These are phyloP conservation scores for Lacanobia wlatinum DNA, from an alignment of 2,888 invertebrate species.

Conservation along the genomic window DNA sequence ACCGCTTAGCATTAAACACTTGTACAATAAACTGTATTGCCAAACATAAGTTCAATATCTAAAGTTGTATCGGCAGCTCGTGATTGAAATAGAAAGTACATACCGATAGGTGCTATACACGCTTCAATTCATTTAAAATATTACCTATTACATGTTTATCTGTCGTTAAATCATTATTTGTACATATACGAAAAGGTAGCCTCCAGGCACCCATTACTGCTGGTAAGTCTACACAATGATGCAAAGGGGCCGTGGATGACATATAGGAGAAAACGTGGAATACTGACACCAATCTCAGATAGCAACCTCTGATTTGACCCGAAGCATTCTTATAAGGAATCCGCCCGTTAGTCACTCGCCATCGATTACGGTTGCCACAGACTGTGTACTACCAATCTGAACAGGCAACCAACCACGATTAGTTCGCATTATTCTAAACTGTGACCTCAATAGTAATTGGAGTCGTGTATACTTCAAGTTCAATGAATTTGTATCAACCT, in stretches of 20 bases:
- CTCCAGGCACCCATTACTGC: conserved; percentile 65
- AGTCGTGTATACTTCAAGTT: conserved; percentile 65
- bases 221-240: conserved; percentile 70
- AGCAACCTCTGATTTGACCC: conserved; percentile 86
- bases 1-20: conserved; percentile 45
- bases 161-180: conserved; percentile 54
- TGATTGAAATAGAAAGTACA: conserved; percentile 84
- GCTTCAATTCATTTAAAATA: conserved; percentile 72
- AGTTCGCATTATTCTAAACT: conserved; percentile 59
- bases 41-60: conserved; percentile 67
- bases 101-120: conserved; percentile 51
- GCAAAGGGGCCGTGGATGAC: conserved; percentile 81
- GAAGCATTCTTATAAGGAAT: conserved; percentile 86
- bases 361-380: conserved; percentile 79
- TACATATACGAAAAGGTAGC: conserved; percentile 62
- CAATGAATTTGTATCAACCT: conserved; percentile 66
- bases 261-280: conserved; percentile 86
- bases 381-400: conserved; percentile 39
- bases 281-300: conserved; percentile 87
- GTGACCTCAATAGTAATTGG: conserved; percentile 64
- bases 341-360: conserved; percentile 84
- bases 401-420: conserved; percentile 43
- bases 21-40: conserved; percentile 64
- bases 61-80: conserved; percentile 61
- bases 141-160: conserved; percentile 60